phyloP scores from a whole-genome alignment of 2,113 vertebrate genomes.

The Plecturocebus donacophilus region DNA sequence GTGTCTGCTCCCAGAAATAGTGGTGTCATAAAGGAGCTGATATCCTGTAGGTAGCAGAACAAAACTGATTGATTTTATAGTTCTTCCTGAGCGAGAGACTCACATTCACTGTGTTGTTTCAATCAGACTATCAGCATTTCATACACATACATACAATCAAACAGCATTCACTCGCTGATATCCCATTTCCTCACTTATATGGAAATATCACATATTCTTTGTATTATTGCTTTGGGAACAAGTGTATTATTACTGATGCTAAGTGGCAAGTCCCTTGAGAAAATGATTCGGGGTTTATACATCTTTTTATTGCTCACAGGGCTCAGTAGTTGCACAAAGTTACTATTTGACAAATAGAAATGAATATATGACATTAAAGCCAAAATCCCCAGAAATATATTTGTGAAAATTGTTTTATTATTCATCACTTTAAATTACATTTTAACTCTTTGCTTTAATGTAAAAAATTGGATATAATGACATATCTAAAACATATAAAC shows the following conservation, averaged over 20 bases:
- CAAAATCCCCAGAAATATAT: not conserved
- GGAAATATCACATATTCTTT: conserved; percentile 39
- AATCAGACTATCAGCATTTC: not conserved
- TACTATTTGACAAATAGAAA: conserved; percentile 29
- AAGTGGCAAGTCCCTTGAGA: not conserved
- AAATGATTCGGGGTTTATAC: conserved; percentile 18
- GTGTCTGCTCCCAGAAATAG: not conserved
- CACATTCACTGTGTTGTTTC: conserved; percentile 17
- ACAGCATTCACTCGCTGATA: not conserved
- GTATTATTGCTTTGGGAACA: conserved; percentile 46
- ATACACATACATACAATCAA: not conserved
- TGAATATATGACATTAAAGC: not conserved
- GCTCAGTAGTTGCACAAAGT: not conserved
- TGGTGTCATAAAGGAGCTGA: not conserved
- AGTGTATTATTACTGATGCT: conserved; percentile 11
- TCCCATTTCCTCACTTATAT: not conserved
- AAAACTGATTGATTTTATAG: conserved; percentile 22
- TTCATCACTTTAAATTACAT: not conserved
- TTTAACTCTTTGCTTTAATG: not conserved
- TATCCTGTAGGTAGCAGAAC: not conserved
- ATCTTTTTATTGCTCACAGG: not conserved
- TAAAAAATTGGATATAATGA: not conserved
- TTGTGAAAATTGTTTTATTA: not conserved
- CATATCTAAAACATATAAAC: not conserved
- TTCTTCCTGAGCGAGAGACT: not conserved